phyloP scores from a whole-genome alignment of 2,888 invertebrate genomes.

The Plebejus anna region DNA sequence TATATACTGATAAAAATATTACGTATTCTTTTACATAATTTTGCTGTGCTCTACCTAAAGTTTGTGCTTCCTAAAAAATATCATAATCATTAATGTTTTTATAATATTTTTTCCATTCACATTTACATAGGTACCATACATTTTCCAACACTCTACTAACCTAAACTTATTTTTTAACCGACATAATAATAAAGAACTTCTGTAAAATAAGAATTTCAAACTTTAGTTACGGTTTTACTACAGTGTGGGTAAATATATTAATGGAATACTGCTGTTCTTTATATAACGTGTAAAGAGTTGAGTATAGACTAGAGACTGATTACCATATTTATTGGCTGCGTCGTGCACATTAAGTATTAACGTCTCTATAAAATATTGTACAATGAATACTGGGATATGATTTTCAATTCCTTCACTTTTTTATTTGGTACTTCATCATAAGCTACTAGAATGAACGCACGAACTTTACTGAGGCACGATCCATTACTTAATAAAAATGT shows the following conservation, averaged over 20 bases:
- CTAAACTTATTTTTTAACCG: neutral
- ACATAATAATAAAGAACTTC: no score
- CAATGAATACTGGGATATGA: neutral
- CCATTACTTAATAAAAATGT: no score
- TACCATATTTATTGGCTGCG: constrained; percentile 14
- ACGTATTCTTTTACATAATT: no score
- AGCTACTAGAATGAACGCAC: no score
- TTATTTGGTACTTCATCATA: neutral
- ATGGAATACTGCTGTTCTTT: neutral
- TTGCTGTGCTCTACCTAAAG: neutral
- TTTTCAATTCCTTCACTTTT: neutral
- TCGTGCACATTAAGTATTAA: neutral
- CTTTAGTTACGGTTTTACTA: neutral
- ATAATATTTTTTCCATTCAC: no score
- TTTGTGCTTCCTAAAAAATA: neutral
- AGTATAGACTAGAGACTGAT: neutral
- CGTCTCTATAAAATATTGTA: neutral
- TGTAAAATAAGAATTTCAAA: neutral
- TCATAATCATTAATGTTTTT: no score
- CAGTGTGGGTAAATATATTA: neutral
- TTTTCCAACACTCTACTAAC: neutral
- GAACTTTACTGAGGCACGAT: no score
- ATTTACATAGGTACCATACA: no score
- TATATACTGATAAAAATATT: no score
- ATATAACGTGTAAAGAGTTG: neutral